Base-by-base conservation (phyloP, 2,888 invertebrate genomes). In the Synanthedon tipuliformis region DNA sequence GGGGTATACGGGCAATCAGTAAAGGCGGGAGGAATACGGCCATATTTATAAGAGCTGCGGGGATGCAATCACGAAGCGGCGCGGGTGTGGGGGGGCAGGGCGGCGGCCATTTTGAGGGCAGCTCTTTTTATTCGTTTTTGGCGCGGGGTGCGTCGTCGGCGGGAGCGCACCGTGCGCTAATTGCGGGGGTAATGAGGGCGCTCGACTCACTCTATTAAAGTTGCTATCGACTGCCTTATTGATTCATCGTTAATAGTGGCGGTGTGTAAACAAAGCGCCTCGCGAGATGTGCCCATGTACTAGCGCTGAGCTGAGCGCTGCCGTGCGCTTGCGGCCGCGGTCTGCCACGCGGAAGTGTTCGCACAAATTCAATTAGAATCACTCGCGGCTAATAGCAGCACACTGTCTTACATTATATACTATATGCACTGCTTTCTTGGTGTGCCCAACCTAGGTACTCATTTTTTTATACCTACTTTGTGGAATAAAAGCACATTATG, bases 81-180 rank as follows among this genome's bases (percentile, higher is more conserved):
- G 86, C 81, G 86, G 86, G 82, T 75, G 70, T 71, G 78, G 73
- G 73, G 76, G 80, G 80, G 66, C 76, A 69, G 65, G 82, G 82
- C 89, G 90, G 90, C 90, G 90, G 91, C 91, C 91, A 90, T 90
- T 91, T 91, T 90, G 90, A 90, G 90, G 90, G 90, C 90, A 89
- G 90, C 89, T 90, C 90, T 89, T 88, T 88, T 88, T 86, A 85
- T 90, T 89, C 87, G 88, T 87, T 87, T 88, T 85, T 84, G 82
- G 86, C 84, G 85, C 84, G 83, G 85, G 86, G 84, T 83, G 84
- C 84, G 86, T 83, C 81, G 82, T 74, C 81, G 82, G 75, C 81
- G 80, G 81, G 81, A 78, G 81, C 80, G 74, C 82, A 80, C 78
- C 81, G 83, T 78, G 85, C 86, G 85, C 87, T 87, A 87, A 87